Base-by-base conservation (phyloP, 2,113 vertebrate genomes). In the Gymnobelideus leadbeateri region DNA sequence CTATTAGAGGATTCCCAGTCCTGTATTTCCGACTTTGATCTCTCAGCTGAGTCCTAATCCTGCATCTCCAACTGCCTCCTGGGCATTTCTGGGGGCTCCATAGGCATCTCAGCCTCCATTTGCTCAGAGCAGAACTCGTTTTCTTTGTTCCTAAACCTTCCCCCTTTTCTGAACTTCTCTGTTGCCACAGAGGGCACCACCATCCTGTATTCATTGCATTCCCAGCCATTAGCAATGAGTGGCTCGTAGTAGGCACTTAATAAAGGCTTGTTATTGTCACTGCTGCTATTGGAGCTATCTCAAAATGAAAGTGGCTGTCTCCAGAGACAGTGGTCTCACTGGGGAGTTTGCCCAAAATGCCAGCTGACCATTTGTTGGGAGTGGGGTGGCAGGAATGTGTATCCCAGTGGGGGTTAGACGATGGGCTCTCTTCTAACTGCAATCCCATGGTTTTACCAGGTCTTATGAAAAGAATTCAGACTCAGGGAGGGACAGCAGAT, bases 401-500 rank as follows among this genome's bases (percentile, higher is more conserved):
- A 10, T n/a, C 61, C n/a, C 68, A 23, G 57, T 0, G 3, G 1
- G 14, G 31, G 10, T 14, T 68, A 84, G 68, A 6, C 14, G 7
- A 21, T 8, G 6, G 43, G 6, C 7, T 37, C 0, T 77, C 4
- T 77, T n/a, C 37, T 14, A n/a, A 7, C 37, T 77, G 68, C 2
- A 43, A 84, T 84, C 16, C n/a, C 0, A 23, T 19, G 14, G 23
- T 84, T 84, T 7, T 43, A 19, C 31, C 16, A 37, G 8, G 7
- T 23, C n/a, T 84, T 37, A 21, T 43, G n/a, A n/a, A 77, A 19
- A n/a, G 37, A n/a, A 43, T 6, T 21, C 3, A 77, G 37, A 77
- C 14, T 31, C 31, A 19, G 37, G 14, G 43, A n/a, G 43, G 16
- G n/a, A 90, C 55, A 91, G 37, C 61, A 95, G 98, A 97, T 97